Conservation (phyloP, 2,797 vertebrate species). For the Macropodus opercularis region DNA sequence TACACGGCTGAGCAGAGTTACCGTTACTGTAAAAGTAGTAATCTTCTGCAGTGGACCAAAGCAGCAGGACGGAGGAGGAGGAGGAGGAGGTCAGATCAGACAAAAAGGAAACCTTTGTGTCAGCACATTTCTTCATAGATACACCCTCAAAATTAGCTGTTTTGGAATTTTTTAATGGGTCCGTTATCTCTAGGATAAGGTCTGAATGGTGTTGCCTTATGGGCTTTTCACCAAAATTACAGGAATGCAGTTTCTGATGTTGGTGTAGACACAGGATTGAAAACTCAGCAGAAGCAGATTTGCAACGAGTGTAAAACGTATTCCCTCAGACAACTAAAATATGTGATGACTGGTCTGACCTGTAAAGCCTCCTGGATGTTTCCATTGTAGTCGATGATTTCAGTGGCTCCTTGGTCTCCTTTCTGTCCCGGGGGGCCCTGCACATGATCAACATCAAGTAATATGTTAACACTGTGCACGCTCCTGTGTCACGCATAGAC, state of each 20-base stretch:
- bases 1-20: conserved; percentile 86
- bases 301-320: too few species aligned
- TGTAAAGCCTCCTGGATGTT: conserved; percentile 97
- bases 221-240: neutral
- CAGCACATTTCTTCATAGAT: conserved; percentile 48
- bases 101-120: conserved; percentile 49
- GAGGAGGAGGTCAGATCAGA: conserved; percentile 68
- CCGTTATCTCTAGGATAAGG: neutral
- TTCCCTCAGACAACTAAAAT: neutral
- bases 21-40: conserved; percentile 98
- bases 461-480: neutral
- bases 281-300: too few species aligned
- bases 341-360: conserved; percentile 77
- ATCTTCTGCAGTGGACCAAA: conserved; percentile 93
- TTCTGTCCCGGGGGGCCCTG: conserved; percentile 97
- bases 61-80: conserved; percentile 59
- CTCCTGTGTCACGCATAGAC: neutral
- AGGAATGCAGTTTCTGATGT: neutral
- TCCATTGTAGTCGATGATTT: conserved; percentile 98
- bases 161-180: too few species aligned
- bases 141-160: neutral
- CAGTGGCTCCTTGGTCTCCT: conserved; percentile 94
- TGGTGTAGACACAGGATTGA: neutral
- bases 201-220: neutral
- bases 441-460: conserved; percentile 24